These are phyloP conservation scores for Cynopterus brachyotis DNA, from an alignment of 2,113 vertebrate genomes.

Conservation along the genomic window DNA sequence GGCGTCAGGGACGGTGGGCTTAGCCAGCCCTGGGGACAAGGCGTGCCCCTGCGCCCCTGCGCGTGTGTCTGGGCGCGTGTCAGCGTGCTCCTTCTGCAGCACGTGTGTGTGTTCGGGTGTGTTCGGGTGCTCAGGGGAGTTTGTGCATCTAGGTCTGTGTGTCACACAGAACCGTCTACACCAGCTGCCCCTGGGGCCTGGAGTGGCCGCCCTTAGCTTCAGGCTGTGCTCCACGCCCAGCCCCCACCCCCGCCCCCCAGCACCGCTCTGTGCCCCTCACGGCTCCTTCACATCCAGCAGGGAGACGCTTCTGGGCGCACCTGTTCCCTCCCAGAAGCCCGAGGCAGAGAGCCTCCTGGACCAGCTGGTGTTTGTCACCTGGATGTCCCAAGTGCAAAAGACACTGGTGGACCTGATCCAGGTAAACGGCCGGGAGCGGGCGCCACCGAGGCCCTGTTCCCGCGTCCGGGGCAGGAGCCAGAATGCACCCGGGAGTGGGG, in stretches of 20 bases:
- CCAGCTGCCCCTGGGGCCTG: no score
- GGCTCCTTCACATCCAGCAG: neutral
- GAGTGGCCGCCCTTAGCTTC: neutral
- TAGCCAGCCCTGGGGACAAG: neutral
- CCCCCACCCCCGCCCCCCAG: no score
- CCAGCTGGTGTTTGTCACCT: neutral
- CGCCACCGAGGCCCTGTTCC: neutral
- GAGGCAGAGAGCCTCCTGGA: neutral
- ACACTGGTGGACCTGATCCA: neutral
- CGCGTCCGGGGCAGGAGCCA: no score
- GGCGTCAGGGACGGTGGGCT: neutral
- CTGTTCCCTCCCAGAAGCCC: neutral
- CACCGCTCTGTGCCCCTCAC: neutral
- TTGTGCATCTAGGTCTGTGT: no score
- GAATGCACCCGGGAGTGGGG: neutral
- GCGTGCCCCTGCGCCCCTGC: accelerated
- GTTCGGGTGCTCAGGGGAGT: no score
- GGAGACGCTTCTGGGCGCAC: neutral
- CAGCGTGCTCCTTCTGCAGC: no score
- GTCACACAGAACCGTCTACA: no score
- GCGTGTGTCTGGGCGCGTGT: neutral
- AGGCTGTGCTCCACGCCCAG: neutral
- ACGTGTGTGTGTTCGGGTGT: no score
- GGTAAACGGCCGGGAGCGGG: neutral
- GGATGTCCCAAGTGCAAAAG: neutral